Base-by-base conservation (phyloP, 1,140 invertebrate species). In the Sinonovacula constricta region DNA sequence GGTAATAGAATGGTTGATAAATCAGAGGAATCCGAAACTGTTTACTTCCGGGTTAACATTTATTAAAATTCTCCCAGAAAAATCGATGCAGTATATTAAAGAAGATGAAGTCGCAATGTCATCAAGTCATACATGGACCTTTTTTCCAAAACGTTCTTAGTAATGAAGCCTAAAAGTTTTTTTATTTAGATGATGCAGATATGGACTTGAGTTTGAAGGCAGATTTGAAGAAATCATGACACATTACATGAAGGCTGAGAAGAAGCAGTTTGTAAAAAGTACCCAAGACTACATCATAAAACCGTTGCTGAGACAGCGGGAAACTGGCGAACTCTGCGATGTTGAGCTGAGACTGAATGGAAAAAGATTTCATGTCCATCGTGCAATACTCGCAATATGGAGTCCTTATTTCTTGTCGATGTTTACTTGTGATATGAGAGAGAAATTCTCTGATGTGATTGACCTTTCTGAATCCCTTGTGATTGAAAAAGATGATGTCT, bases 401-500 rank as follows among this genome's bases (percentile, higher is more conserved):
- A 90, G 89, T 75, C 87, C 87, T 10, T 90, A 90, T 72, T 90
- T 90, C 81, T 71, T 86, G 18, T 88, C 88, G 1, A 90, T 90
- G 89, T 90, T 90, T 70, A 90, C 89, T 0, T 88, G 88, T 77
- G 84, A 88, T 53, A 90, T 90, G 89, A 87, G 83, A 79, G 89
- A 90, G 75, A 86, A 85, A 86, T 93, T 95, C 79, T 94, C 96
- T 84, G 78, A 81, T 15, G 81, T 86, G 57, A 94, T 98, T 26
- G 94, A 96, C 86, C 92, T 97, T 18, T 83, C 86, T 12, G 85
- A 86, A 45, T 90, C 89, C 0, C 66, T 90, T 5, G 54, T 82
- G 18, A 57, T 90, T 36, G 87, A 90, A 63, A 84, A 85, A 71
- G 95, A 95, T 85, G 94, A 94, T 63, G 93, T 97, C 30, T 94